phyloP scores from a whole-genome alignment of 1,140 invertebrate genomes.

The Carcinoscorpius rotundicauda region DNA sequence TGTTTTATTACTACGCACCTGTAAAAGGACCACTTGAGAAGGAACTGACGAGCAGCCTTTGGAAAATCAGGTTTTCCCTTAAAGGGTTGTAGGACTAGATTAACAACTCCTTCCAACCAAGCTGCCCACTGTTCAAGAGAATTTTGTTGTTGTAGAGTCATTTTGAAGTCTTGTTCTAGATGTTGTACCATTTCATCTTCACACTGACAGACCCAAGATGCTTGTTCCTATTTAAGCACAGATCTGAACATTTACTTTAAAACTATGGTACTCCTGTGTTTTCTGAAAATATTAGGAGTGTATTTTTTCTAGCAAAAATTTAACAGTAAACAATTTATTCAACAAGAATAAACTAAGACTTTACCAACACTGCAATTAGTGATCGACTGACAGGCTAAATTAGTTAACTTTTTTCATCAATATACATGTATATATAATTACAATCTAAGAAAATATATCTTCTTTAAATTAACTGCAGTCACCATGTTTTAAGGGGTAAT shows the following conservation, averaged over 20 bases:
- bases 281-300: not conserved
- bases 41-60: constrained; percentile 73
- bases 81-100: constrained; percentile 73
- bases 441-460: no score
- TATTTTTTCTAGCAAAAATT: not conserved
- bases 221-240: constrained; percentile 45
- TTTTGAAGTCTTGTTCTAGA: constrained; percentile 87
- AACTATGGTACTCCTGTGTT: no score
- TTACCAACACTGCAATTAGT: no score
- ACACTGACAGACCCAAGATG: constrained; percentile 96
- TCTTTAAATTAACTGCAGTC: no score
- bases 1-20: constrained; percentile 42
- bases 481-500: no score
- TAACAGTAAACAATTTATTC: not conserved
- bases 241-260: constrained; percentile 11
- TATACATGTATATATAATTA: no score
- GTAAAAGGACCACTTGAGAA: constrained; percentile 99
- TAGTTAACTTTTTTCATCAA: no score
- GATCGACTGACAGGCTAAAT: no score
- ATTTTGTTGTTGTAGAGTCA: constrained; percentile 80
- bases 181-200: constrained; percentile 70
- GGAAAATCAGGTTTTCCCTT: constrained; percentile 68
- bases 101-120: constrained; percentile 87
- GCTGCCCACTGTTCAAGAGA: constrained; percentile 92
- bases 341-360: no score